These are phyloP conservation scores for Syritta pipiens DNA, from an alignment of 2,888 invertebrate species.

Conservation along the genomic window DNA sequence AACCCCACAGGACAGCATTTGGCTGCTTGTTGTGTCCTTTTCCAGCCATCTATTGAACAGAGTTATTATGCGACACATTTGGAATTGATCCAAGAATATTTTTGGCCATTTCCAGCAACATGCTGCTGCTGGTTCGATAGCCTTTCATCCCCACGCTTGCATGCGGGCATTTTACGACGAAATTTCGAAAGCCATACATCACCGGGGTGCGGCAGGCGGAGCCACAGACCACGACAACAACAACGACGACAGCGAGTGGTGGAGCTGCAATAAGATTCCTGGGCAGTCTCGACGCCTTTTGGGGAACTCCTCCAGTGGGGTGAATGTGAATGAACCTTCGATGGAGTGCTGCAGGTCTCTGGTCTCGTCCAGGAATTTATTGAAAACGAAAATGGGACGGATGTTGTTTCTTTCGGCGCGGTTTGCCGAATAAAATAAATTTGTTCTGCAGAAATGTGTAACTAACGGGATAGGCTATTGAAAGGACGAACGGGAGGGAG, in stretches of 20 bases:
- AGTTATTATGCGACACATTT: slow-evolving; percentile 69
- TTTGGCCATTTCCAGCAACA: slow-evolving; percentile 46
- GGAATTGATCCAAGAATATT: slow-evolving; percentile 57
- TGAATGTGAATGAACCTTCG: slow-evolving; percentile 56
- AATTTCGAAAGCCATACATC: slow-evolving; percentile 49
- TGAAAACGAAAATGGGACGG: slow-evolving; percentile 45
- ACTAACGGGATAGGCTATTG: neutral
- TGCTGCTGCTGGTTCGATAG: slow-evolving; percentile 46
- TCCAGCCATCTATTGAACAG: slow-evolving; percentile 30
- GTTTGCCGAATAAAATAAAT: slow-evolving; percentile 16
- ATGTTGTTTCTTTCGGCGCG: slow-evolving; percentile 13
- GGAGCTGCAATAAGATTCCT: slow-evolving; percentile 32
- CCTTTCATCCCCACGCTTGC: slow-evolving; percentile 33
- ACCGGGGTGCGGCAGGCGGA: too few relatives aligned
- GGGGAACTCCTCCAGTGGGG: slow-evolving; percentile 13
- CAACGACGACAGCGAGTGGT: neutral
- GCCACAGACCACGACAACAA: slow-evolving; percentile 25
- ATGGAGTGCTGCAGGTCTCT: slow-evolving; percentile 28
- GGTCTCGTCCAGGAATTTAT: slow-evolving; percentile 48
- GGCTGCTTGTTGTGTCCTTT: slow-evolving; percentile 26
- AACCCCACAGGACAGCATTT: slow-evolving; percentile 23
- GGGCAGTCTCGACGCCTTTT: slow-evolving; percentile 36
- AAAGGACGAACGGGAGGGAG: neutral
- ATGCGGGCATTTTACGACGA: slow-evolving; percentile 61
- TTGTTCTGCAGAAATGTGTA: neutral